These are phyloP conservation scores for Sphenopsis melanotis DNA, from an alignment of 2,797 vertebrate genomes.

Conservation along the genomic window DNA sequence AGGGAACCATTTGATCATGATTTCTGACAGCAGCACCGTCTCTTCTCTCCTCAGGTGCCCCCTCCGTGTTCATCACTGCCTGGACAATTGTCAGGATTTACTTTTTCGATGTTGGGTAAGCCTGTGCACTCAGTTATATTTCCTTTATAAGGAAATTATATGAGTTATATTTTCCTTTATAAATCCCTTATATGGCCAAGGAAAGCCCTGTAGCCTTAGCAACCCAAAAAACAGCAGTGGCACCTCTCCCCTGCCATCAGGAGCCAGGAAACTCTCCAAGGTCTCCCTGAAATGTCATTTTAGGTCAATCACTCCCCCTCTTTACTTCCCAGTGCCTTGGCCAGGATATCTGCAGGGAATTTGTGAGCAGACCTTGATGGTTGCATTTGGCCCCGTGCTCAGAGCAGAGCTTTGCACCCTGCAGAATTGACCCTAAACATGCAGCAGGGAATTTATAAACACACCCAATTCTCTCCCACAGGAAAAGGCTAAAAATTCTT, in stretches of 20 bases:
- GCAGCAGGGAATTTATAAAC: not conserved
- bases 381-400: accelerated
- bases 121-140: not conserved
- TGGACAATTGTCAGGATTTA: conserved; percentile 88
- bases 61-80: conserved; percentile 84
- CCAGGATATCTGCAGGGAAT: not conserved
- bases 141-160: not conserved
- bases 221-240: not conserved
- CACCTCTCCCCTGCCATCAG: not conserved
- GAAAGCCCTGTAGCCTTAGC: not conserved
- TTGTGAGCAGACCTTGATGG: not conserved
- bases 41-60: conserved; percentile 80
- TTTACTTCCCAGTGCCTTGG: not conserved
- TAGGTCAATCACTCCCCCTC: not conserved
- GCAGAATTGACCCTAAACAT: not conserved
- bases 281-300: not conserved
- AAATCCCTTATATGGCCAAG: not conserved
- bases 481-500: not conserved
- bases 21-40: not conserved
- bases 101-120: conserved; percentile 80
- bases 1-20: not conserved
- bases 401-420: not conserved
- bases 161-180: not conserved
- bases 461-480: not conserved
- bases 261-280: accelerated